Conservation (phyloP, 2,888 invertebrate species). For the Hermaeophaga mercurialis region DNA sequence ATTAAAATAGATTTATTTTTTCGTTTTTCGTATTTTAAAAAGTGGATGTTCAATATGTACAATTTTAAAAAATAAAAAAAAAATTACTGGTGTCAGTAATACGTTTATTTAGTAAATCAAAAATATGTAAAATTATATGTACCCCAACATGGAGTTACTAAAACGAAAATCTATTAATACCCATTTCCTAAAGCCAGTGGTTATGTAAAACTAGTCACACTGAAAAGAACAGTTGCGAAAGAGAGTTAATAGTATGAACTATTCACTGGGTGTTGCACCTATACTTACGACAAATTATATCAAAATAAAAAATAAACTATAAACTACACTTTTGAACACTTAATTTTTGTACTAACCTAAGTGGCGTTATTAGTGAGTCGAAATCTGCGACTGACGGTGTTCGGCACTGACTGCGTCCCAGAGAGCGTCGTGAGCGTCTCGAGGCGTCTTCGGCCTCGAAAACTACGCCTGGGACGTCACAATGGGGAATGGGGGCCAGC, state of each 20-base stretch:
- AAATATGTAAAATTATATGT: no score
- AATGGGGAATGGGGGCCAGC: constrained; percentile 40
- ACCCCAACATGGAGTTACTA: constrained; percentile 12
- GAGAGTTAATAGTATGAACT: background rate
- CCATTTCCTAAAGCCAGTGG: constrained; percentile 13
- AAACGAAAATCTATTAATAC: constrained; percentile 25
- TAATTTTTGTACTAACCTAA: constrained; percentile 53
- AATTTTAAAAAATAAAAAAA: no score
- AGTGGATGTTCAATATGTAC: no score
- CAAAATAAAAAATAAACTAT: constrained; percentile 2
- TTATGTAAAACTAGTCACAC: constrained; percentile 23
- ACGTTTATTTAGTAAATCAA: no score
- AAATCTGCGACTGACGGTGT: constrained; percentile 57
- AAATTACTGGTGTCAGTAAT: no score
- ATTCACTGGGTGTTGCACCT: constrained; percentile 14
- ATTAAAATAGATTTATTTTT: no score
- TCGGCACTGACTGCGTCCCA: constrained; percentile 56
- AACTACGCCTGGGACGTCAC: constrained; percentile 41
- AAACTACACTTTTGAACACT: constrained; percentile 27
- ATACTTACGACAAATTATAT: constrained; percentile 30
- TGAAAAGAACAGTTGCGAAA: constrained; percentile 7
- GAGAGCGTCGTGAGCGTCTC: constrained; percentile 47
- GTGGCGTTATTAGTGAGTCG: constrained; percentile 52
- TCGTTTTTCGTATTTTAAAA: no score
- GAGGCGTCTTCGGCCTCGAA: constrained; percentile 44